A percentile compares a stretch with the other conserved stretches of the same genome.
phyloP scores from a whole-genome alignment of 1,140 invertebrate species.

The Bathynomus jamesi region DNA sequence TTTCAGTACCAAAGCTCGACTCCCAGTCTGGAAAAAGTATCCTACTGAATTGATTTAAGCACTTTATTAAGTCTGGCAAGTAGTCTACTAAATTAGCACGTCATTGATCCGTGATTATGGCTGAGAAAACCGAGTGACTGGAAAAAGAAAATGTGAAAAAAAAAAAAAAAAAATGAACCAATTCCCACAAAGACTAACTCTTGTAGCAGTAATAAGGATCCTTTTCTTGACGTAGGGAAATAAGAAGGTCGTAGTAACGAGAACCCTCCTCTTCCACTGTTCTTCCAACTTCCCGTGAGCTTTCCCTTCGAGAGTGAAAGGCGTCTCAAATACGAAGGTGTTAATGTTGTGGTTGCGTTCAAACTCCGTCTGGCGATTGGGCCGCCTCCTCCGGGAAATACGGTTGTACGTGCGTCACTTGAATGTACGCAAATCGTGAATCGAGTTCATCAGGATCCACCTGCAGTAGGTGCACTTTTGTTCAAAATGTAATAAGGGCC shows the following conservation, averaged over 20 bases:
- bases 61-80: too few species aligned
- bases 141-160: too few species aligned
- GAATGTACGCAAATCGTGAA: constrained; percentile 76
- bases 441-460: constrained; percentile 68
- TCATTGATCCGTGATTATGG: too few species aligned
- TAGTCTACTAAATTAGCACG: too few species aligned
- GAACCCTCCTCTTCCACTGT: constrained; percentile 77
- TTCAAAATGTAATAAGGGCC: too few species aligned
- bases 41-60: too few species aligned
- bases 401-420: constrained; percentile 77
- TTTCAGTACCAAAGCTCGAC: too few species aligned
- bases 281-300: constrained; percentile 71
- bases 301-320: constrained; percentile 73
- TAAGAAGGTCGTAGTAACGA: constrained; percentile 68
- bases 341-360: constrained; percentile 78
- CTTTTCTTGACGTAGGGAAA: constrained; percentile 90
- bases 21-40: too few species aligned
- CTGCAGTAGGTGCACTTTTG: too few species aligned
- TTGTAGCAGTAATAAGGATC: constrained; percentile 58
- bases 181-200: too few species aligned
- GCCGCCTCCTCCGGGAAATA: constrained; percentile 45
- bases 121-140: too few species aligned
- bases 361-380: constrained; percentile 60
- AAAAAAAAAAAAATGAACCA: too few species aligned
- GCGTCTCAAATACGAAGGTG: constrained; percentile 85